Percentiles rank a stretch among this genome's conserved stretches.
These are phyloP conservation scores for Allygus modestus DNA, from an alignment of 2,888 invertebrate genomes.

Conservation along the genomic window DNA sequence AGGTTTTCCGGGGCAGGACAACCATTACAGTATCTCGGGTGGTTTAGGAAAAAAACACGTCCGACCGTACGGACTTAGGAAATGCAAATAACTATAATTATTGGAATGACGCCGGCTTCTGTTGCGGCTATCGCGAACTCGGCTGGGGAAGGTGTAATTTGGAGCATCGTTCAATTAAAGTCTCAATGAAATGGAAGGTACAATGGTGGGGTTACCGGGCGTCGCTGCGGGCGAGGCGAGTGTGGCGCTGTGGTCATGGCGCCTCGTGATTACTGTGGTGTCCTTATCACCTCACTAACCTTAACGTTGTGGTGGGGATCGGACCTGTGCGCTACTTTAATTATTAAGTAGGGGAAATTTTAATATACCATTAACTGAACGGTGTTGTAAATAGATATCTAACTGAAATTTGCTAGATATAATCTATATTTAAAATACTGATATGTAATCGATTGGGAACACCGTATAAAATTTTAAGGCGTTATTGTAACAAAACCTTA, in stretches of 20 bases:
- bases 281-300: no score
- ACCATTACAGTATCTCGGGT: slow-evolving; percentile 59
- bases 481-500: no score
- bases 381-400: no score
- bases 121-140: slow-evolving; percentile 57
- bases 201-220: slow-evolving; percentile 42
- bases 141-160: slow-evolving; percentile 52
- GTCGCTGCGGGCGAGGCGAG: slow-evolving; percentile 32
- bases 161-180: slow-evolving; percentile 57
- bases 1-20: slow-evolving; percentile 59
- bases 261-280: neutral
- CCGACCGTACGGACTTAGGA: slow-evolving; percentile 54
- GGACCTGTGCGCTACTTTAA: no score
- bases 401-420: no score
- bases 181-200: slow-evolving; percentile 57
- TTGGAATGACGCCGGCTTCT: slow-evolving; percentile 58
- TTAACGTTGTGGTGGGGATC: no score
- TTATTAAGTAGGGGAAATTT: no score
- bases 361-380: no score
- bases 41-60: slow-evolving; percentile 51
- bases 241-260: neutral
- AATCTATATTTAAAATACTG: no score
- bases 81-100: slow-evolving; percentile 60
- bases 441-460: no score
- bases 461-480: no score